Evolutionary conservation across 2,797 vertebrate species (phyloP).

Genomic region (Nyctibius grandis): DNA sequence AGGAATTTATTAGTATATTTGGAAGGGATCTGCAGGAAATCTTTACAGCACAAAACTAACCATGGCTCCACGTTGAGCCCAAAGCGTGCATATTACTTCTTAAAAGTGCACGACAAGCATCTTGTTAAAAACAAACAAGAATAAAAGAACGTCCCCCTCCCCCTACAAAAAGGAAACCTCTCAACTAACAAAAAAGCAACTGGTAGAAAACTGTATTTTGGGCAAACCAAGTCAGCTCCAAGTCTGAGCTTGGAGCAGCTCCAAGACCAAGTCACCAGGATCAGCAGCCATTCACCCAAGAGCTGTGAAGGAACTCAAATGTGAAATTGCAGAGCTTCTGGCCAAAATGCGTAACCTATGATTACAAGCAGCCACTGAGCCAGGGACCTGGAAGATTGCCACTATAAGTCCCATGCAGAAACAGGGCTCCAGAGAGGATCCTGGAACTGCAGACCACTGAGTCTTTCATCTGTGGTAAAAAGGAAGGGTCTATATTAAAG

Average conservation of each 20-base stretch:
- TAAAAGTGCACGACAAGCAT: not conserved
- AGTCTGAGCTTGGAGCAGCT: no score
- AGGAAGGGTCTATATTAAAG: not conserved
- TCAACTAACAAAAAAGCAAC: not conserved
- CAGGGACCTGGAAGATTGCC: not conserved
- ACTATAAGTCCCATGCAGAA: not conserved
- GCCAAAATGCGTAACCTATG: not conserved
- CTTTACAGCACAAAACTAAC: constrained; percentile 37
- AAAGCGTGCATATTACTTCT: not conserved
- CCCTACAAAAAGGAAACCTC: not conserved
- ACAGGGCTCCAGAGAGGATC: not conserved
- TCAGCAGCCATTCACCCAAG: not conserved
- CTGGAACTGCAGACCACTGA: not conserved
- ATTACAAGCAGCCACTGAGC: not conserved
- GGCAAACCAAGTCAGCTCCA: not conserved
- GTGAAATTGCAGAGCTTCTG: not conserved
- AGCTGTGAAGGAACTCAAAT: not conserved
- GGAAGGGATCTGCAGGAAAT: constrained; percentile 39
- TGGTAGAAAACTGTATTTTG: constrained; percentile 34
- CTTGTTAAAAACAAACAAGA: not conserved
- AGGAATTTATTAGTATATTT: constrained; percentile 55
- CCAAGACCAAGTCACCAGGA: not conserved
- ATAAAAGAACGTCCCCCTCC: not conserved
- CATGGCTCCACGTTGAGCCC: not conserved
- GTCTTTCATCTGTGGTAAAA: not conserved